A percentile compares a stretch with the other conserved stretches of the same genome.
Evolutionary conservation across 2,113 vertebrate genomes (phyloP).

Genomic region (Cololabis saira): DNA sequence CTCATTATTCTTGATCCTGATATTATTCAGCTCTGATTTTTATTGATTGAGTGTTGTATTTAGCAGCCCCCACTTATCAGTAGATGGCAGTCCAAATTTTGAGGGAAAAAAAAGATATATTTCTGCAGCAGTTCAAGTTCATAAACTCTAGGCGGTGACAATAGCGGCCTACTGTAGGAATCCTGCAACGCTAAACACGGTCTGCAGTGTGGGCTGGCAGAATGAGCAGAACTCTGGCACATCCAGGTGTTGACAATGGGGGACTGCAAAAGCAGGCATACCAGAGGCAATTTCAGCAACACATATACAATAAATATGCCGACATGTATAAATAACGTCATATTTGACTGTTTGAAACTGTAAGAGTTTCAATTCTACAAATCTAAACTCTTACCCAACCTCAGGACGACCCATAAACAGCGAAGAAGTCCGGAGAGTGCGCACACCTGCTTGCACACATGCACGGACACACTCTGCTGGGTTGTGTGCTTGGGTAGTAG

Average conservation of each 20-base stretch:
- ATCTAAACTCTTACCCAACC: not conserved
- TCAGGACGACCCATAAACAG: not conserved
- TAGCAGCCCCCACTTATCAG: conserved; percentile 1
- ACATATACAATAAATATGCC: not conserved
- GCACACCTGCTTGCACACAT: conserved; percentile 15
- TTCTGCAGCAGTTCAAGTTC: not conserved
- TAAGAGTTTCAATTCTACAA: not conserved
- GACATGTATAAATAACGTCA: not conserved
- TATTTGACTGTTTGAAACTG: not conserved
- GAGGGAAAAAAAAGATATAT: conserved; percentile 2
- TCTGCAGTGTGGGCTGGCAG: not conserved
- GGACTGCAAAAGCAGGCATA: conserved; percentile 15
- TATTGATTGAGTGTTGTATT: not conserved
- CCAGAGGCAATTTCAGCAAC: not conserved
- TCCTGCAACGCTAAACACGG: not conserved
- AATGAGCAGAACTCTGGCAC: conserved; percentile 50
- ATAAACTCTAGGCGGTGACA: too few species aligned
- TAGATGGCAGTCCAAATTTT: not conserved
- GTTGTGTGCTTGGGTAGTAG: conserved; percentile 66
- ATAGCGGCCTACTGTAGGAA: not conserved
- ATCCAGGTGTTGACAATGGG: conserved; percentile 43
- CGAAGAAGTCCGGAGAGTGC: conserved; percentile 16
- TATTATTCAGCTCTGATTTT: too few species aligned
- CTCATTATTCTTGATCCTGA: too few species aligned
- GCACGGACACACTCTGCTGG: conserved; percentile 42